Evolutionary conservation across 2,888 invertebrate genomes (phyloP), one percentile per base, ranked within the genome.

Genomic region (Corythucha ciliata): DNA sequence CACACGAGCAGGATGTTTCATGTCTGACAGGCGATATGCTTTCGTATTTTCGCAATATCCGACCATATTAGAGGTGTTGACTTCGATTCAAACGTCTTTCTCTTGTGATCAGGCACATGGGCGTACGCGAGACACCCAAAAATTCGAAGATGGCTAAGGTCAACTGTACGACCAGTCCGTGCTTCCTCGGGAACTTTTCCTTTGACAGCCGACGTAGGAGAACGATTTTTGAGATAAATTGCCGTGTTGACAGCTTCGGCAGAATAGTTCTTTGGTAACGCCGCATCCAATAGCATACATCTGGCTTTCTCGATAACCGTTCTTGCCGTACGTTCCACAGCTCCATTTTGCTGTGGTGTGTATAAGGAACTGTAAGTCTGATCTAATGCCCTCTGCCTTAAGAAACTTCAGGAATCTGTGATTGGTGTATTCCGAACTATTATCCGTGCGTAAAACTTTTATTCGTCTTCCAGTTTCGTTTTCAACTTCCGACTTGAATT

Each of bases 181-280:
- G 32, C 42, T 39, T 55, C 48, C 21, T 50, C 46, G 10, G 55
- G 57, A 6, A 41, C 37, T 27, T 22, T 44, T 44, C 18, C 40
- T 18, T 22, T 37, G 20, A 56, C 32, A 20, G 47, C 25, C n/a
- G 21, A 36, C 21, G 55, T 55, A 26, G 57, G 53, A 8, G 50
- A 47, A n/a, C 48, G 21, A 42, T 64, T 68, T 67, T 57, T 64
- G 64, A 59, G 66, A 65, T 60, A 58, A 34, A 55, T 50, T 18
- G 61, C 62, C 8, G 61, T 59, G 16, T 49, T 53, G 4, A 61
- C 56, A 10, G 64, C 63, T 50, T 65, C 65, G 36, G 60, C 62
- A 61, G 63, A 65, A 48, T 61, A 62, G 5, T 33, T 40, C 10
- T 59, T 34, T 5, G 58, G 50, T 10, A 64, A 33, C 8, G 57